Conservation (phyloP, 2,113 vertebrate species). For the Seriola rivoliana region DNA sequence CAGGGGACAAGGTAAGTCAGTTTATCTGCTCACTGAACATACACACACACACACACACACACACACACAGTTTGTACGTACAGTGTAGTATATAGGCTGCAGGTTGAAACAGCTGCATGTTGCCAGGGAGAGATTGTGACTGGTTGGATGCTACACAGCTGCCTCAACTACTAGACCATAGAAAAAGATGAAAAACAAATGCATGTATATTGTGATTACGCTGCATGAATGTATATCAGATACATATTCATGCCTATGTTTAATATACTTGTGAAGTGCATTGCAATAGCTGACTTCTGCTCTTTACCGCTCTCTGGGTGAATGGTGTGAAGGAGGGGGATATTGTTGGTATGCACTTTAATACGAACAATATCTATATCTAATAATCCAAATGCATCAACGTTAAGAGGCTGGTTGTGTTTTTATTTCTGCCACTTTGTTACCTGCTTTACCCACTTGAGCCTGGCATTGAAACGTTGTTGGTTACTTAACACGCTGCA, state of each 20-base stretch:
- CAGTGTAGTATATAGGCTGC: neutral
- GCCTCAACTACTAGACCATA: neutral
- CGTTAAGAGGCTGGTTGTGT: neutral
- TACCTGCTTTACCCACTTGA: constrained; percentile 50
- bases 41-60: constrained; percentile 1
- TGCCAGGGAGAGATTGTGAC: constrained; percentile 1
- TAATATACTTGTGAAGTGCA: constrained; percentile 2
- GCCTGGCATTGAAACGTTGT: constrained; percentile 24
- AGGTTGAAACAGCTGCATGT: constrained; percentile 34
- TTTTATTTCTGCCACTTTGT: constrained; percentile 46
- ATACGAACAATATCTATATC: constrained; percentile 37
- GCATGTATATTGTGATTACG: constrained; percentile 11
- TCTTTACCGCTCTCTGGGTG: neutral
- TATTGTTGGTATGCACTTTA: constrained; percentile 40
- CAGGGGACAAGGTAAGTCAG: constrained; percentile 90
- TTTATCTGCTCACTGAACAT: neutral
- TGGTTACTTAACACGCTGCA: constrained; percentile 43
- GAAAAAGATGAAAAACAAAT: neutral
- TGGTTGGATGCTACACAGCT: constrained; percentile 4
- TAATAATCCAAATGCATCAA: neutral
- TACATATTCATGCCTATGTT: neutral
- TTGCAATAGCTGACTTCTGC: constrained; percentile 13
- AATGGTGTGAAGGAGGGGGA: constrained; percentile 21
- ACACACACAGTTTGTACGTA: neutral
- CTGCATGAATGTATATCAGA: constrained; percentile 33